Conservation (phyloP, 2,797 vertebrate species). For the Pachyuromys duprasi region DNA sequence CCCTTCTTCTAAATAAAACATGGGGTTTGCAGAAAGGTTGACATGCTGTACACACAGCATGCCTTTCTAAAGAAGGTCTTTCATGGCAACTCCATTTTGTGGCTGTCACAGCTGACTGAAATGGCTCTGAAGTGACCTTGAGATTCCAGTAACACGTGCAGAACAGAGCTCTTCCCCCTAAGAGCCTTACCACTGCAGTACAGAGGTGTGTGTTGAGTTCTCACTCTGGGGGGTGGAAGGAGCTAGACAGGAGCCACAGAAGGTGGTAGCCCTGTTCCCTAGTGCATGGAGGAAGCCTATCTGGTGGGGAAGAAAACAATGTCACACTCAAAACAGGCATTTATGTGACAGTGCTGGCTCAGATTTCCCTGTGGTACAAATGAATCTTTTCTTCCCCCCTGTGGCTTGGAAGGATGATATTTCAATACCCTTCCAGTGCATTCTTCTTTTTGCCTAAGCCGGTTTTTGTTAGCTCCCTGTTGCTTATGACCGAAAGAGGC, state of each 20-base stretch:
- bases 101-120: background rate
- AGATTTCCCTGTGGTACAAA: constrained; percentile 36
- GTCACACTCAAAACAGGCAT: background rate
- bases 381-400: constrained; percentile 5
- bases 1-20: background rate
- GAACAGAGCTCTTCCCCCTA: background rate
- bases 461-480: constrained; percentile 37
- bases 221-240: background rate
- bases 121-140: background rate
- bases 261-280: background rate
- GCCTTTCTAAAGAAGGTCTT: background rate
- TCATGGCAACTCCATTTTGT: background rate
- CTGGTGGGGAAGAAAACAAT: constrained; percentile 22
- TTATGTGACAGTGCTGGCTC: background rate
- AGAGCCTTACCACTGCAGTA: background rate
- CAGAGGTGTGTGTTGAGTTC: background rate
- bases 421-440: background rate
- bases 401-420: background rate
- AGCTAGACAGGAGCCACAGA: background rate
- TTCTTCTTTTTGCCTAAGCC: constrained; percentile 19
- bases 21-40: constrained; percentile 8
- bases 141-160: background rate
- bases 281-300: background rate
- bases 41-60: too few relatives aligned
- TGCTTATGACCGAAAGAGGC: constrained; percentile 27